Evolutionary conservation across 2,888 invertebrate genomes (phyloP), one percentile per base, ranked within the genome.

Genomic region (Ganaspis brasiliensis): DNA sequence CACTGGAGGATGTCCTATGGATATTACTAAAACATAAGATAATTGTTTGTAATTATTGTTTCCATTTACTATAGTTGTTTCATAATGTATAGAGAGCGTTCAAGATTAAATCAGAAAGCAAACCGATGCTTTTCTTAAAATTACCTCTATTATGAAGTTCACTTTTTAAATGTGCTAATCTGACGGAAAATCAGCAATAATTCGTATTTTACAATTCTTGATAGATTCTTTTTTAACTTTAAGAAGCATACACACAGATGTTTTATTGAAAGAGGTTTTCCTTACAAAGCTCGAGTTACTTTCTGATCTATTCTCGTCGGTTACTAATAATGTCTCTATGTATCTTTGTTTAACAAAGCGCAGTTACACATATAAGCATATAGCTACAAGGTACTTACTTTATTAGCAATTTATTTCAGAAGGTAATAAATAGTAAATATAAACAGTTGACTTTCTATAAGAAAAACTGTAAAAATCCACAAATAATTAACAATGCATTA

Each of bases 21-120:
- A 92, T 78, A 91, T 92, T 77, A 87, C 91, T 73, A 92, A 91
- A 83, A 91, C 89, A 89, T 91, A 91, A 91, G 82, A 79, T 78
- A 73, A 72, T 67, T n/a, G 61, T 26, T 75, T 76, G 75, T 76
- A 77, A 78, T 59, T 79, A 78, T 77, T 77, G 63, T 83, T 79
- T 75, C 79, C 77, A 82, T 80, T 85, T 82, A 77, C 82, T 81
- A 79, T 82, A 79, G 74, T 78, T 83, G 81, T 84, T 83, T 83
- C 79, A 84, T 79, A 82, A 75, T 73, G 73, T 76, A 24, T 67
- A n/a, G 24, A 67, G 52, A 21, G 52, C 52, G 19, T 19, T 19
- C 52, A 16, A 52, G 19, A 52, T 9, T 16, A 52, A 52, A 1
- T 52, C 19, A 31, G 31, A 31, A 6, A 31, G 6, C 31, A 31